Conservation (phyloP, 1,140 invertebrate species). For the Tetraneura akinire region DNA sequence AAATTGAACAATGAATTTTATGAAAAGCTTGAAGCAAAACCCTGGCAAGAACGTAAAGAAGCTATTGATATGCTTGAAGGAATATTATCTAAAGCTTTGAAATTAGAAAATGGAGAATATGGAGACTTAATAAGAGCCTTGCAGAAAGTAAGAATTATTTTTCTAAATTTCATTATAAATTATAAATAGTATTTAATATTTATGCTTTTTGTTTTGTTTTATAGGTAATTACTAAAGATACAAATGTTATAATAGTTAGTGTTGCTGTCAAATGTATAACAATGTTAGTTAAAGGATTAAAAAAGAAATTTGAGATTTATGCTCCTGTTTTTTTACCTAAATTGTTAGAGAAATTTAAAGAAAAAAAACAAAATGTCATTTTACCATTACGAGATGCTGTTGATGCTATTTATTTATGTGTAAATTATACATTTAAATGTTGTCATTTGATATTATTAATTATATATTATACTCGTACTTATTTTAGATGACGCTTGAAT, state of each 20-base stretch:
- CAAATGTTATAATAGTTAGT: slow-evolving; percentile 91
- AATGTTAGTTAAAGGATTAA: slow-evolving; percentile 80
- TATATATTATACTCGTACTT: slow-evolving; percentile 36
- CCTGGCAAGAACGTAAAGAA: slow-evolving; percentile 97
- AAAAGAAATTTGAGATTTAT: slow-evolving; percentile 85
- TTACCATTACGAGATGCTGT: slow-evolving; percentile 83
- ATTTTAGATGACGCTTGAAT: slow-evolving; percentile 79
- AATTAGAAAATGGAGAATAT: slow-evolving; percentile 89
- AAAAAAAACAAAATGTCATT: slow-evolving; percentile 93
- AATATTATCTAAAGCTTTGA: slow-evolving; percentile 77
- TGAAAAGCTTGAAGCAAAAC: slow-evolving; percentile 93
- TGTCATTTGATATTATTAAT: neutral
- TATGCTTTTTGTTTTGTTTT: neutral
- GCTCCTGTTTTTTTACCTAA: slow-evolving; percentile 76
- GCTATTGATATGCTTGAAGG: slow-evolving; percentile 79
- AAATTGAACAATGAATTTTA: slow-evolving; percentile 95
- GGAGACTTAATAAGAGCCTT: slow-evolving; percentile 83
- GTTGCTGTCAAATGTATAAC: slow-evolving; percentile 83
- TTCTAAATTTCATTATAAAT: too few relatives aligned
- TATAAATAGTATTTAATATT: too few relatives aligned
- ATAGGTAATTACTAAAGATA: slow-evolving; percentile 86
- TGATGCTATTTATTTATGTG: slow-evolving; percentile 83
- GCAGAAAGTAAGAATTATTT: slow-evolving; percentile 75
- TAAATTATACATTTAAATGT: slow-evolving; percentile 60
- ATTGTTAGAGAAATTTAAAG: slow-evolving; percentile 94